These are phyloP conservation scores for Pherbina coryleti DNA, from an alignment of 2,888 invertebrate species.

Conservation along the genomic window DNA sequence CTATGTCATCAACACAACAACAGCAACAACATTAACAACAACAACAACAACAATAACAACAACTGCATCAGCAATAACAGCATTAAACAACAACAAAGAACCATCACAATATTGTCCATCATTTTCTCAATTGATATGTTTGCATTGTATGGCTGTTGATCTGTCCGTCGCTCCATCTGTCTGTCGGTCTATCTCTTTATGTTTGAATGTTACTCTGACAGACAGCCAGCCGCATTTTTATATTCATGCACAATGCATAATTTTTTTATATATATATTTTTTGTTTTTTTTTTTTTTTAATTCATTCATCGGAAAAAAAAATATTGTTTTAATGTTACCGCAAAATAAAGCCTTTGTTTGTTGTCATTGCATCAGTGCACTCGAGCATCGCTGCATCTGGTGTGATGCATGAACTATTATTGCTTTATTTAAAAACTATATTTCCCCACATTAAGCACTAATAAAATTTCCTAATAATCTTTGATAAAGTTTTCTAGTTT, in stretches of 20 bases:
- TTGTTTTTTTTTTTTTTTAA: not conserved
- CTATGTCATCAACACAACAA: constrained; percentile 6
- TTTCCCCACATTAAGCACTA: no score
- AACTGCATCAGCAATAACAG: no score
- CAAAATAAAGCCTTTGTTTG: constrained; percentile 23
- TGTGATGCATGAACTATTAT: no score
- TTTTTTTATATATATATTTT: not conserved
- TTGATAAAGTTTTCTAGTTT: no score
- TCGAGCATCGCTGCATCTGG: not conserved
- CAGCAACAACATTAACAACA: not conserved
- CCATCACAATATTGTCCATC: constrained; percentile 18
- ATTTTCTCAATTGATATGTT: constrained; percentile 34
- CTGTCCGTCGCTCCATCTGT: not conserved
- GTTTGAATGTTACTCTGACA: not conserved
- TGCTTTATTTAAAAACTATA: no score
- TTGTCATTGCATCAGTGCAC: not conserved
- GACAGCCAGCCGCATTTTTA: not conserved
- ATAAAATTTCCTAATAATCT: no score
- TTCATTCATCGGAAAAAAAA: constrained; percentile 5
- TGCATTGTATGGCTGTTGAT: not conserved
- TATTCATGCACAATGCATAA: not conserved
- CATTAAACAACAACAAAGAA: constrained; percentile 7
- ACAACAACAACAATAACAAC: not conserved
- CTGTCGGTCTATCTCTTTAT: not conserved
- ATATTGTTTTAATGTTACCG: constrained; percentile 19